Evolutionary conservation across 2,113 vertebrate genomes (phyloP).

Genomic region (Chaetura pelagica): DNA sequence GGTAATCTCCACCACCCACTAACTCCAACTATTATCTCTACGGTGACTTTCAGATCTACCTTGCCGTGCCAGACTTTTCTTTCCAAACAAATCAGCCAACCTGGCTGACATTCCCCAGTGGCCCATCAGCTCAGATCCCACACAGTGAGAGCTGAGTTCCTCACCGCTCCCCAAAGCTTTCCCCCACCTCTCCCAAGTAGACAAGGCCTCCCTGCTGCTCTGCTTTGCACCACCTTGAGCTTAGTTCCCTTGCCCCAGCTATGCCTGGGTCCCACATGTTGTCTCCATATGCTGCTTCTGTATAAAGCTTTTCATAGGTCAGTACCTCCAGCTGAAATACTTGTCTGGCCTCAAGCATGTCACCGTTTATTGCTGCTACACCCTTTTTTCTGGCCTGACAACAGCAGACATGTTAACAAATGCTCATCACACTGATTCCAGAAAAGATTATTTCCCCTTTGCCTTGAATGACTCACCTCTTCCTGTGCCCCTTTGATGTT

Average conservation of each 20-base stretch:
- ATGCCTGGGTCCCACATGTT: rapidly evolving
- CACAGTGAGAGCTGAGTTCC: background rate
- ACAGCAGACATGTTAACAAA: background rate
- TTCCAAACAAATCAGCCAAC: background rate
- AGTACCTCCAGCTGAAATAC: background rate
- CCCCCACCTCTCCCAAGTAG: rapidly evolving
- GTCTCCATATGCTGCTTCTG: background rate
- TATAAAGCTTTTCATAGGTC: background rate
- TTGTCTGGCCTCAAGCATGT: rapidly evolving
- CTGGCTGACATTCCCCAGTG: background rate
- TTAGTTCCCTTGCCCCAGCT: background rate
- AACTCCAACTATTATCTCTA: background rate
- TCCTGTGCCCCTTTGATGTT: background rate
- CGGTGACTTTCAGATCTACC: slow-evolving; percentile 3
- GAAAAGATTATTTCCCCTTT: background rate
- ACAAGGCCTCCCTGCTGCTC: rapidly evolving
- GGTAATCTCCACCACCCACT: slow-evolving; percentile 8
- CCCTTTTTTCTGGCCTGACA: background rate
- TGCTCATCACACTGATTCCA: background rate
- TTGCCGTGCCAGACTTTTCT: background rate
- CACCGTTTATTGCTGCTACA: rapidly evolving
- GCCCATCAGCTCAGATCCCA: background rate
- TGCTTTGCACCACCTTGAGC: background rate
- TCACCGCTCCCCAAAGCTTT: background rate
- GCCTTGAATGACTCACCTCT: background rate